Evolutionary conservation across 2,113 vertebrate genomes (phyloP).

Genomic region (Paedocypris sp.): DNA sequence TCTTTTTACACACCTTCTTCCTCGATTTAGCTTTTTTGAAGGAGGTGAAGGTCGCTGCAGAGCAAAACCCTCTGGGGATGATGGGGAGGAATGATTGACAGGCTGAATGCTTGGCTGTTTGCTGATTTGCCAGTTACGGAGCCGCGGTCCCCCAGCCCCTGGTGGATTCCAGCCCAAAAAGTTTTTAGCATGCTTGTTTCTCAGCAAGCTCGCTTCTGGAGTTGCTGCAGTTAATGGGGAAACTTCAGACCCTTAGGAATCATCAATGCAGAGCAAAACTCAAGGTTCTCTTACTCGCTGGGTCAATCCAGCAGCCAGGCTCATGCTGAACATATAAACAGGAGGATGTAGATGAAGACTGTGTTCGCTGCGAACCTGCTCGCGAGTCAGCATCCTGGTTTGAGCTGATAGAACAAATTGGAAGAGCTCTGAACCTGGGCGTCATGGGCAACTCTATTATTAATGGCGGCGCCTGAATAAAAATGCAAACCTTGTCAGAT

Average conservation of each 20-base stretch:
- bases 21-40: slow-evolving; percentile 30
- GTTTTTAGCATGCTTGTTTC: too few species aligned
- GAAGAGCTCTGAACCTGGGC: slow-evolving; percentile 37
- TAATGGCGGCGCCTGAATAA: slow-evolving; percentile 60
- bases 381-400: neutral
- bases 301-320: neutral
- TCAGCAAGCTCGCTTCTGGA: too few species aligned
- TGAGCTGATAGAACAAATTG: slow-evolving; percentile 8
- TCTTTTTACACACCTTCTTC: slow-evolving; percentile 30
- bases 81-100: slow-evolving; percentile 32
- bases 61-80: slow-evolving; percentile 30
- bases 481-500: slow-evolving; percentile 65
- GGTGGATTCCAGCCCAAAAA: slow-evolving; percentile 19
- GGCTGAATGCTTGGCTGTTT: slow-evolving; percentile 31
- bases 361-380: neutral
- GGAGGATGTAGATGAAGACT: neutral
- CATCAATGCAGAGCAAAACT: slow-evolving; percentile 3
- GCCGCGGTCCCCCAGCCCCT: slow-evolving; percentile 24
- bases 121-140: slow-evolving; percentile 20
- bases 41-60: slow-evolving; percentile 17
- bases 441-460: slow-evolving; percentile 64
- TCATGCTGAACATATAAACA: slow-evolving; percentile 3
- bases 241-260: neutral
- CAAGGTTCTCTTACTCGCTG: too few species aligned
- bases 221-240: neutral